Evolutionary conservation across 2,797 vertebrate genomes (phyloP).

Genomic region (Pyrocephalus nanus): DNA sequence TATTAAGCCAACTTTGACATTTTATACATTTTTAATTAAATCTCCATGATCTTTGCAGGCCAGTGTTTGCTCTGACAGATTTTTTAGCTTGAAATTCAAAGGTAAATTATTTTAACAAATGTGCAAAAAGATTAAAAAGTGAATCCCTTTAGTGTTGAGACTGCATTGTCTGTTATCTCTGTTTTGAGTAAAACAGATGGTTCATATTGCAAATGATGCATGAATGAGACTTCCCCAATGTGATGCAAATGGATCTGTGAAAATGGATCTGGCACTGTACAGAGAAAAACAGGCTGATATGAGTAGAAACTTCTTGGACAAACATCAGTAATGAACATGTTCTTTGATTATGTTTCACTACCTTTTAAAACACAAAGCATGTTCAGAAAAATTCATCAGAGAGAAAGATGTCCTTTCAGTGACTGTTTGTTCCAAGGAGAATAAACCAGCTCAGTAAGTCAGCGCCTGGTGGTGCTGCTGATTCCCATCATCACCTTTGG

Average conservation of each 20-base stretch:
- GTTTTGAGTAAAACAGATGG: conserved; percentile 62
- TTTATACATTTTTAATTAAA: conserved; percentile 38
- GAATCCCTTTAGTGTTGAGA: background rate
- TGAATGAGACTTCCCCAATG: conserved; percentile 29
- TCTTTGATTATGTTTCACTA: background rate
- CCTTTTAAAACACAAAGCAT: background rate
- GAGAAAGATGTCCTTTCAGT: background rate
- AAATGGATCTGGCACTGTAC: background rate
- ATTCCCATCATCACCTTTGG: background rate
- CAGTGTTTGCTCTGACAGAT: conserved; percentile 15
- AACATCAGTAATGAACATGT: background rate
- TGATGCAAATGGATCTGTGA: conserved; percentile 11
- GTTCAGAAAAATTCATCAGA: background rate
- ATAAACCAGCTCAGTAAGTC: background rate
- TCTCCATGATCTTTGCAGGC: conserved; percentile 3
- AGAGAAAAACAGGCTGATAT: conserved; percentile 11
- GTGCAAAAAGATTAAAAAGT: conserved; percentile 4
- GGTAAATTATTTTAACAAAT: conserved; percentile 47
- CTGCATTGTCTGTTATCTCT: conserved; percentile 51
- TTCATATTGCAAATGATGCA: conserved; percentile 54
- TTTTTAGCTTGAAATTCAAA: conserved; percentile 34
- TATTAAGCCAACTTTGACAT: conserved; percentile 2
- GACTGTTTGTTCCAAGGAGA: background rate
- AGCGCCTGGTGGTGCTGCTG: background rate
- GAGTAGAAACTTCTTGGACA: conserved; percentile 4